Evolutionary conservation across 1,140 invertebrate species (phyloP), one percentile per base, ranked within the genome.

Genomic region (Teleopsis dalmanni): DNA sequence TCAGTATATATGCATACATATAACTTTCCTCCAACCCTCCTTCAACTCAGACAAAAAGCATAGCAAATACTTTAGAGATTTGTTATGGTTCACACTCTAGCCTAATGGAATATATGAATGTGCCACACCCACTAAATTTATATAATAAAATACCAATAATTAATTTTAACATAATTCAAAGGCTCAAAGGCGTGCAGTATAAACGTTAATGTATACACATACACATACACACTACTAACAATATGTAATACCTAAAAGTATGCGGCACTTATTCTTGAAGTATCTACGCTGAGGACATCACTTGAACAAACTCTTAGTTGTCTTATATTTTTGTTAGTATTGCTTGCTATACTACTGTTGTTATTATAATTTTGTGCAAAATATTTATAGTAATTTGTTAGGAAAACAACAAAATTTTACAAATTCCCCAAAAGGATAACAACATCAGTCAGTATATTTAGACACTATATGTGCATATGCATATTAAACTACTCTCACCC

Each of bases 81-180:
- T 26, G 34, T 27, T 42, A 26, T 26, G 18, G 40, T 26, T 16
- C 37, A 3, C 13, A 40, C 19, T 2, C 37, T 22, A 3, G 7
- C 37, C 14, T 13, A n/a, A n/a, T 5, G 4, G 18, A 21, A 21
- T 40, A 40, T 40, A 23, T 40, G 26, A 40, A 40, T 23, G 21
- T 42, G n/a, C 40, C 18, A 16, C 23, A n/a, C 23, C n/a, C 23
- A 8, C 11, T 34, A 2, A 10, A 43, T 26, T 26, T 33, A n/a
- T 19, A 45, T 45, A 19, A 19, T 18, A 37, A 37, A 47, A 21
- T 37, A 26, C 45, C 25, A 35, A 47, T 47, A 47, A 47, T 47
- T 47, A 47, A 47, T 47, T 47, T 37, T 37, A 35, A 29, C 45
- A 47, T 47, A 47, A 26, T 47, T 47, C 27, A n/a, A 45, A 45